Percentiles rank a stretch among this genome's conserved stretches.
These are phyloP conservation scores for Syrrhaptes paradoxus DNA, from an alignment of 2,113 vertebrate genomes.

Conservation along the genomic window DNA sequence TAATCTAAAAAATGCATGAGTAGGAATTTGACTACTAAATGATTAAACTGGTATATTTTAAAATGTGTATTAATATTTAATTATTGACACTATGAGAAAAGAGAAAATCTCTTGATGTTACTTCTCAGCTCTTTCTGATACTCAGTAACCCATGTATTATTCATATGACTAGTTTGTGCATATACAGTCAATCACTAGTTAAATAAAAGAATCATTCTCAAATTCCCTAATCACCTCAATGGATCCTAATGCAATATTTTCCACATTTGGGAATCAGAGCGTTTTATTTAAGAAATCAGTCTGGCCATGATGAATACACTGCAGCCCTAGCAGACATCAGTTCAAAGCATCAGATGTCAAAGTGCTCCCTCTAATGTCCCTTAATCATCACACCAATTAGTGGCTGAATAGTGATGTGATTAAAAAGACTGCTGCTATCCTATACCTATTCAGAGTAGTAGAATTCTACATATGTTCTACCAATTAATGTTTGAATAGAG, in stretches of 20 bases:
- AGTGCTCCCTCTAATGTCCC: constrained; percentile 79
- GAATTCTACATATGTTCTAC: constrained; percentile 76
- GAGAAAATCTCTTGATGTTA: constrained; percentile 55
- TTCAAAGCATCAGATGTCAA: constrained; percentile 81
- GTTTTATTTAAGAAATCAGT: constrained; percentile 72
- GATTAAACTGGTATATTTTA: constrained; percentile 63
- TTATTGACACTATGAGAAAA: constrained; percentile 62
- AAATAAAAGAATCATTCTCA: constrained; percentile 69
- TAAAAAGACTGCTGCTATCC: constrained; percentile 77
- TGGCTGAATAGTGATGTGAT: constrained; percentile 79
- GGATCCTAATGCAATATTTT: constrained; percentile 72
- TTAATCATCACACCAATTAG: constrained; percentile 82
- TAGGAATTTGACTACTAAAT: constrained; percentile 71
- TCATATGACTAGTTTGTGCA: constrained; percentile 62
- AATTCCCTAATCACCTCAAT: constrained; percentile 73
- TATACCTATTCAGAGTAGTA: constrained; percentile 76
- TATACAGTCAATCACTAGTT: constrained; percentile 57
- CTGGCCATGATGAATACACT: constrained; percentile 66
- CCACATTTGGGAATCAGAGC: constrained; percentile 64
- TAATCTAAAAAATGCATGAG: constrained; percentile 73
- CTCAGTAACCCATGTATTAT: constrained; percentile 61
- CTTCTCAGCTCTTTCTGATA: constrained; percentile 54
- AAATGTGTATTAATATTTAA: constrained; percentile 62
- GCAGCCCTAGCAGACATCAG: constrained; percentile 60
- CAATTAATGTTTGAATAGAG: constrained; percentile 76